Evolutionary conservation across 2,113 vertebrate species (phyloP).

Genomic region (Epinephelus moara): DNA sequence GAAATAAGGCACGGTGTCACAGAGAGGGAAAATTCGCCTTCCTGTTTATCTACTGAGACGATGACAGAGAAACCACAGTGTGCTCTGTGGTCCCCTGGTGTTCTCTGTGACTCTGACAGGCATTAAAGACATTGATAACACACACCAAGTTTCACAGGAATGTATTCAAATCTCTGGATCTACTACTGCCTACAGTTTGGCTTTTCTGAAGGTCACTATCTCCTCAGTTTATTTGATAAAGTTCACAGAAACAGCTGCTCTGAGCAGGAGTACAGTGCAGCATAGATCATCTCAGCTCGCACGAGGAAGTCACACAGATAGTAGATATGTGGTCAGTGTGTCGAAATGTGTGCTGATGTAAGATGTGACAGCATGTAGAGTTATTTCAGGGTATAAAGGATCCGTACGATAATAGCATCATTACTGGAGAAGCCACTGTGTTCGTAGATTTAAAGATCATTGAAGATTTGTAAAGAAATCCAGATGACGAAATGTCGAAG

Average conservation of each 20-base stretch:
- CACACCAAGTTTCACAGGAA: constrained; percentile 14
- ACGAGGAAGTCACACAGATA: constrained; percentile 21
- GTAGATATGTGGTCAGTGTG: constrained; percentile 7
- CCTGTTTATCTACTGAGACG: constrained; percentile 85
- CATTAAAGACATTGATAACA: constrained; percentile 39
- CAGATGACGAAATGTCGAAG: background rate
- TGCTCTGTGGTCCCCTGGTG: constrained; percentile 38
- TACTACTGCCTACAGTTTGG: constrained; percentile 31
- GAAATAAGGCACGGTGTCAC: constrained; percentile 84
- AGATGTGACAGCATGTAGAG: constrained; percentile 2
- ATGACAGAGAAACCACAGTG: constrained; percentile 79
- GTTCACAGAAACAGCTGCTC: constrained; percentile 56
- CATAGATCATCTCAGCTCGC: background rate
- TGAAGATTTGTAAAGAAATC: background rate
- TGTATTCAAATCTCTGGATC: constrained; percentile 36
- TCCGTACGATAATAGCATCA: background rate
- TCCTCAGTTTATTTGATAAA: constrained; percentile 31
- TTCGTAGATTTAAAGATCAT: background rate
- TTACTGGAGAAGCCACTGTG: background rate
- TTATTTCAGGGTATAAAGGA: background rate
- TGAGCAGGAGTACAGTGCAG: background rate
- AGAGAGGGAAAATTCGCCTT: constrained; percentile 89
- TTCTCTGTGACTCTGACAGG: constrained; percentile 34
- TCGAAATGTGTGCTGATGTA: constrained; percentile 10
- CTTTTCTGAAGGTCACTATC: constrained; percentile 40